phyloP scores from a whole-genome alignment of 2,888 invertebrate species.

The Lasioglossum figueresi region DNA sequence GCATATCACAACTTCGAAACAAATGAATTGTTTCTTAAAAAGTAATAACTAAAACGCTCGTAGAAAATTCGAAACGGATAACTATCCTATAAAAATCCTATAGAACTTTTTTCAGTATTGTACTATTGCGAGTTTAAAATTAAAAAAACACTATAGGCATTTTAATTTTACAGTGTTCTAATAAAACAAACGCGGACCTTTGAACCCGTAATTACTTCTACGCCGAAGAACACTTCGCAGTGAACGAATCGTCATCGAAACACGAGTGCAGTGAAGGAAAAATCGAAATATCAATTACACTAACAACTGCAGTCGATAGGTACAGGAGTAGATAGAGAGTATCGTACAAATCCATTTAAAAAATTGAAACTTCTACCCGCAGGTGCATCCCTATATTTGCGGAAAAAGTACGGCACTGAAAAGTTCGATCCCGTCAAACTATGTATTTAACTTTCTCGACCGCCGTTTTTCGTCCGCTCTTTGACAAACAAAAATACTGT shows the following conservation, averaged over 20 bases:
- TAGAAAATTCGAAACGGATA: not conserved
- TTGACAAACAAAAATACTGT: not conserved
- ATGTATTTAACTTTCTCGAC: not conserved
- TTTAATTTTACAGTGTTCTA: too few species aligned
- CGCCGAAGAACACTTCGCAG: not conserved
- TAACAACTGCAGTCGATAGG: not conserved
- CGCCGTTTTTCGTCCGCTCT: not conserved
- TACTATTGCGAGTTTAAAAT: too few species aligned
- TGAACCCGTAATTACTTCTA: not conserved
- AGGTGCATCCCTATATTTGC: not conserved
- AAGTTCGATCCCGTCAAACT: not conserved
- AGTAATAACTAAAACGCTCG: not conserved
- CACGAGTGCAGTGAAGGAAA: not conserved
- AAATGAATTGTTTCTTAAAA: not conserved
- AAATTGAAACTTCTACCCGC: not conserved
- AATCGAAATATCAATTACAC: slow-evolving; percentile 6
- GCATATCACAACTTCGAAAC: not conserved
- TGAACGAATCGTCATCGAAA: not conserved
- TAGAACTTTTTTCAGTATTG: too few species aligned
- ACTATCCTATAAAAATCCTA: too few species aligned
- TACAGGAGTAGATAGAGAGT: not conserved
- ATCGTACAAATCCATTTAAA: slow-evolving; percentile 1
- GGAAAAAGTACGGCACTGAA: not conserved
- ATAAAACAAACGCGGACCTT: not conserved
- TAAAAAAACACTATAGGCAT: too few species aligned